Evolutionary conservation across 2,888 invertebrate genomes (phyloP), one percentile per base, ranked within the genome.

Genomic region (Myopa tessellatipennis): DNA sequence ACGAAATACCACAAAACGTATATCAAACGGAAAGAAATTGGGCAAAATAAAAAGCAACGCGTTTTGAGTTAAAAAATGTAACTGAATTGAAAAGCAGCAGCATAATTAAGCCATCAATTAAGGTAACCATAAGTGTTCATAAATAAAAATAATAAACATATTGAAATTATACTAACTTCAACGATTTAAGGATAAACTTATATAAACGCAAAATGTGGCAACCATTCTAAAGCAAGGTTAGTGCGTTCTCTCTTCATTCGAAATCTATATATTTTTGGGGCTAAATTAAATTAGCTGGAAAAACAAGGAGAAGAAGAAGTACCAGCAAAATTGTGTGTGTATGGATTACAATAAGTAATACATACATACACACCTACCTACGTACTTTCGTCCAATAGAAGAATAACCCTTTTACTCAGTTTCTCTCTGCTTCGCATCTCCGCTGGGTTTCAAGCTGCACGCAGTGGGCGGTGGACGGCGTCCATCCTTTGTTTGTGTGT

Each of bases 271-370:
- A 40, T 45, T 72, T 60, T n/a, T 18, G 34, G 34, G 52, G 52
- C 26, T 45, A 73, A 73, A 63, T 73, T 73, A 60, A 73, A 63
- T 73, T 73, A 72, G 63, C n/a, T 61, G 36, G n/a, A n/a, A 68
- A 70, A 50, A 70, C 26, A 52, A 70, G 61, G 40, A 14, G 6
- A 36, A 52, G 50, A 58, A 68, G n/a, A 16, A 16, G 6, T 16
- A 68, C 40, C 36, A 65, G 38, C 16, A 36, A 55, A 60, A 60
- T 58, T 72, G 61, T 55, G 63, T 74, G 55, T 74, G 55, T 52
- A 50, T 34, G 40, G 8, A 50, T 63, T 73, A 69, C 18, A 52
- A 26, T 52, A 4, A 5, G 34, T 52, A 50, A 52, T 18, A 34
- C 50, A 50, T 26, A 69, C 69, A 34, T 69, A 14, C 14, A 52